phyloP scores from a whole-genome alignment of 2,797 vertebrate genomes.

The Rhinoraja longicauda region DNA sequence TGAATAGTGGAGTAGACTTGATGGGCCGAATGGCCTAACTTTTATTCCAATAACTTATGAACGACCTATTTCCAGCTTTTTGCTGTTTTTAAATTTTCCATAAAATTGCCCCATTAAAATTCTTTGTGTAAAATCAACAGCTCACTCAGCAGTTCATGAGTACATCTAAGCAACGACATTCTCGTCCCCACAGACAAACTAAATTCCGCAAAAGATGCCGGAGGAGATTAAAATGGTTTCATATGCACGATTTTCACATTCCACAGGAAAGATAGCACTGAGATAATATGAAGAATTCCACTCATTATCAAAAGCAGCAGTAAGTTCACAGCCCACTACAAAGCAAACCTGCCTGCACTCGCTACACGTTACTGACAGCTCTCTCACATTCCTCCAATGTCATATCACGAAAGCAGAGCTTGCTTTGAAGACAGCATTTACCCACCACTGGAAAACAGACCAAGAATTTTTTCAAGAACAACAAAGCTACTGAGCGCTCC shows the following conservation, averaged over 20 bases:
- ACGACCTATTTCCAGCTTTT: background rate
- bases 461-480: background rate
- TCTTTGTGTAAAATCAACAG: background rate
- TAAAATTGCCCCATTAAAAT: background rate
- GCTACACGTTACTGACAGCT: background rate
- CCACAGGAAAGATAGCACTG: background rate
- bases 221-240: constrained; percentile 6
- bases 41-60: too few species aligned
- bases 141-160: too few species aligned
- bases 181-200: background rate
- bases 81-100: background rate
- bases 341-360: background rate
- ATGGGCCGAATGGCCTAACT: too few species aligned
- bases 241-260: constrained; percentile 16
- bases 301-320: background rate
- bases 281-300: too few species aligned
- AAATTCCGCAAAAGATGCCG: background rate
- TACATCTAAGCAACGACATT: background rate
- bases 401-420: background rate
- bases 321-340: background rate
- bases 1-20: too few species aligned
- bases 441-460: background rate
- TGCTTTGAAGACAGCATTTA: background rate
- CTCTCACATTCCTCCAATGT: background rate
- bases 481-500: background rate